These are phyloP conservation scores for Cheilosia scutellata DNA, from an alignment of 2,888 invertebrate species.

Conservation along the genomic window DNA sequence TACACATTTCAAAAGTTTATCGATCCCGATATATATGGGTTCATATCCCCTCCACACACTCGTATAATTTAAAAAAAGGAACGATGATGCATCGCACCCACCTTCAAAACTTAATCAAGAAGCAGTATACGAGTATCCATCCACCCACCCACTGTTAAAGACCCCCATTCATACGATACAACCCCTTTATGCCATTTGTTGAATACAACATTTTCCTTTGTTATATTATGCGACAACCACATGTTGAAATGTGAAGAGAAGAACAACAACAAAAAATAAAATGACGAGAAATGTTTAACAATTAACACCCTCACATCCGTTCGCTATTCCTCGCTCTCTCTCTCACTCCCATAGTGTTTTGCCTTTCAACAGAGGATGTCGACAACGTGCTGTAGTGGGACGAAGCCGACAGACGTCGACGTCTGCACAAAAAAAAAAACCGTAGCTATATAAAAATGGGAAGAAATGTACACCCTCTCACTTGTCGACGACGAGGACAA, in stretches of 20 bases:
- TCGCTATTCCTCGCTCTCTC: neutral
- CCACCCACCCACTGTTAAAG: neutral
- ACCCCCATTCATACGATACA: too few relatives aligned
- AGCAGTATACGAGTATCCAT: slow-evolving; percentile 14
- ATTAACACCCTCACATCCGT: slow-evolving; percentile 67
- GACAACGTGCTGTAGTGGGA: slow-evolving; percentile 50
- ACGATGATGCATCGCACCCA: slow-evolving; percentile 53
- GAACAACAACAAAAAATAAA: slow-evolving; percentile 41
- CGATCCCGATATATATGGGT: slow-evolving; percentile 45
- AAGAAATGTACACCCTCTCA: slow-evolving; percentile 48
- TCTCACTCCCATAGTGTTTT: neutral
- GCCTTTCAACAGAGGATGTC: neutral
- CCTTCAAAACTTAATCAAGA: slow-evolving; percentile 59
- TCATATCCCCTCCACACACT: slow-evolving; percentile 6
- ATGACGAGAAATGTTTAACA: slow-evolving; percentile 69
- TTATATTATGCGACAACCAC: slow-evolving; percentile 75
- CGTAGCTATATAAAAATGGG: slow-evolving; percentile 26
- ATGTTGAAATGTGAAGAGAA: slow-evolving; percentile 65
- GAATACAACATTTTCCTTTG: slow-evolving; percentile 69
- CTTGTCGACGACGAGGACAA: slow-evolving; percentile 69
- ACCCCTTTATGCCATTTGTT: slow-evolving; percentile 67
- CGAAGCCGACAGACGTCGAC: slow-evolving; percentile 63
- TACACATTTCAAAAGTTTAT: slow-evolving; percentile 59
- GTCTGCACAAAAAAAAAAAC: slow-evolving; percentile 45
- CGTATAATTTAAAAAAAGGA: neutral